Evolutionary conservation across 1,140 invertebrate genomes (phyloP), one percentile per base, ranked within the genome.

Genomic region (Heliothis subflexa): DNA sequence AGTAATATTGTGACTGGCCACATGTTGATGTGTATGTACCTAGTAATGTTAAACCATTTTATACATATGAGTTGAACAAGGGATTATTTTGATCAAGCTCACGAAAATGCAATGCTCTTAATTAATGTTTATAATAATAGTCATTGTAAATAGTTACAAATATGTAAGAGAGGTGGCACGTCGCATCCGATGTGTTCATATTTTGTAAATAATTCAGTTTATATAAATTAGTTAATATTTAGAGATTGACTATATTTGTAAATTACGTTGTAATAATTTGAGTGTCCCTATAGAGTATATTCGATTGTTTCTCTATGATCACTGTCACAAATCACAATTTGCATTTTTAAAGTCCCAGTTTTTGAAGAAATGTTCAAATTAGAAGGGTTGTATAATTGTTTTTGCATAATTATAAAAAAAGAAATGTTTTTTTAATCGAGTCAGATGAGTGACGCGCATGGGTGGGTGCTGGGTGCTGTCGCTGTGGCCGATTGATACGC

Each of bases 251-350:
- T 93, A 93, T 94, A 94, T 94, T 91, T 94, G 90, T 94, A 94
- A 94, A 95, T 94, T 94, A 91, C 83, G 83, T 94, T 93, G 88
- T 94, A 94, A 92, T 90, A 91, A 93, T 90, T 88, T 83, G 89
- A 92, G 90, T 92, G 89, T 89, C 87, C 89, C 89, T 86, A 82
- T 92, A 89, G 90, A 90, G 86, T 91, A 88, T 90, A 88, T 89
- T 88, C 78, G 82, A 93, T 92, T 91, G 90, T 90, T 90, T 88
- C 82, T 91, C 80, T 90, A 89, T 88, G 85, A 91, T 91, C 90
- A 94, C 90, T 90, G 93, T 95, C 94, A 95, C 92, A 94, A 94
- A 94, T 94, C 88, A 94, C 92, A 94, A 93, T 91, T 90, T 90
- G 89, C 87, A 94, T 92, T 93, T 93, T 89, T 83, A 80, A 86